Conservation (phyloP, 2,797 vertebrate species). For the Diglossa cyanea region DNA sequence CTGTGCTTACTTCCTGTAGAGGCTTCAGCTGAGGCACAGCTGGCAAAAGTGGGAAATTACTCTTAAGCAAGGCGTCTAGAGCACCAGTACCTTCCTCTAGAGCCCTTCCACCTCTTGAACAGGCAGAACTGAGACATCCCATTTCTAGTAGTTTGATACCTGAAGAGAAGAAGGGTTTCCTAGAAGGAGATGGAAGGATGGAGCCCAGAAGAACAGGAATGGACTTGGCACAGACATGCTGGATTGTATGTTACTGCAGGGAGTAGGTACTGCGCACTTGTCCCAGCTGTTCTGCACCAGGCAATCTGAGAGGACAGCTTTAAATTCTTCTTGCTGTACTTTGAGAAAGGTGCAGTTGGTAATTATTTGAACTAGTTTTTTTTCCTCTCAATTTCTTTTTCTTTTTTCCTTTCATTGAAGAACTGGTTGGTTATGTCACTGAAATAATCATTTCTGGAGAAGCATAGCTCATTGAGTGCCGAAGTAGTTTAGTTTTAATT, state of each 20-base stretch:
- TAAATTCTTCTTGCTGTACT: background rate
- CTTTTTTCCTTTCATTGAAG: background rate
- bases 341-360: background rate
- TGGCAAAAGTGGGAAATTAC: background rate
- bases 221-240: background rate
- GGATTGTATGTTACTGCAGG: background rate
- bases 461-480: slow-evolving; percentile 4
- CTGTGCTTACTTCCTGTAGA: background rate
- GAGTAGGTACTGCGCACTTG: background rate
- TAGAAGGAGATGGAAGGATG: background rate
- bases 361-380: background rate
- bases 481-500: slow-evolving; percentile 36
- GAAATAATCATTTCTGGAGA: background rate
- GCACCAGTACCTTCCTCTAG: background rate
- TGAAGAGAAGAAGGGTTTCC: background rate
- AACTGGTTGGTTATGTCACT: slow-evolving; percentile 4
- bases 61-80: background rate
- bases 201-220: background rate
- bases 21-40: background rate
- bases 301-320: background rate
- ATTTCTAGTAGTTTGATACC: background rate
- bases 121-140: background rate
- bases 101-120: background rate
- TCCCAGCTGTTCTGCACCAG: background rate
- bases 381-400: background rate